Conservation (phyloP, 2,888 invertebrate genomes). For the Spicauda simplicius region DNA sequence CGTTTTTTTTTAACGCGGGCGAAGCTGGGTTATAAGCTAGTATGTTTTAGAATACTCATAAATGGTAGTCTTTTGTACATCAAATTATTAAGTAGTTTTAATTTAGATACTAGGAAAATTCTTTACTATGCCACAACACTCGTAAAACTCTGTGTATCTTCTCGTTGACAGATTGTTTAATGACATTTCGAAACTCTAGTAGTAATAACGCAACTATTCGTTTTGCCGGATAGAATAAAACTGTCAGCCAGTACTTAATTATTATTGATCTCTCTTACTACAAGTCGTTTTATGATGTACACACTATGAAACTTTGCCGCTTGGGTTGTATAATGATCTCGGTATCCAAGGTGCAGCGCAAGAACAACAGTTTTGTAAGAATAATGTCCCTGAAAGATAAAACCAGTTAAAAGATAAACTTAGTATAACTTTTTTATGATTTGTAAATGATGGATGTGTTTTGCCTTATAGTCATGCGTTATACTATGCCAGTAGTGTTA, state of each 20-base stretch:
- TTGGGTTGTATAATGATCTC: neutral
- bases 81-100: no score
- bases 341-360: neutral
- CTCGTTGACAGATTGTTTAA: constrained; percentile 48
- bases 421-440: no score
- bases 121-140: neutral
- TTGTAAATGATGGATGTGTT: no score
- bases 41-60: no score
- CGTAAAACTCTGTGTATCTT: constrained; percentile 40
- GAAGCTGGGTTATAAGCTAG: no score
- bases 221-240: constrained; percentile 47
- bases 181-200: constrained; percentile 42
- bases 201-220: constrained; percentile 27
- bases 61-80: no score
- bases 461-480: no score
- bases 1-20: no score
- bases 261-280: constrained; percentile 40
- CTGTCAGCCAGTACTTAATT: constrained; percentile 47
- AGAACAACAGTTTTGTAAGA: neutral
- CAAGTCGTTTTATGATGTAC: neutral
- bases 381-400: no score
- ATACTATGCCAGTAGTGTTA: no score
- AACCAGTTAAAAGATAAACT: no score
- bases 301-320: constrained; percentile 3
- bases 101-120: no score